These are phyloP conservation scores for Oncorhynchus gorbuscha DNA, from an alignment of 2,113 vertebrate genomes.

Conservation along the genomic window DNA sequence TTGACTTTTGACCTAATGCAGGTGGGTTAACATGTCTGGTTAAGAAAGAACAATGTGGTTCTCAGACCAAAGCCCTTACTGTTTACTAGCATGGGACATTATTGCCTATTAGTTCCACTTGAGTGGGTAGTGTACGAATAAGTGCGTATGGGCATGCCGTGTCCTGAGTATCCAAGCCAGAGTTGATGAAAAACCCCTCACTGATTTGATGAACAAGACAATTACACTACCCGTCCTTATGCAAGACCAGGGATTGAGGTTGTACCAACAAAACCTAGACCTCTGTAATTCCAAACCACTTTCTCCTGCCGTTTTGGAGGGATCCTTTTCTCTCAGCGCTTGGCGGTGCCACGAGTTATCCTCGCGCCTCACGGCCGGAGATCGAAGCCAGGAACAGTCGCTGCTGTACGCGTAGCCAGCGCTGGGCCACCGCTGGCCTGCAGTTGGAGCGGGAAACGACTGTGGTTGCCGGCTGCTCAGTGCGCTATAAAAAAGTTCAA, in stretches of 20 bases:
- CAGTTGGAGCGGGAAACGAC: constrained; percentile 55
- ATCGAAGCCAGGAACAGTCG: constrained; percentile 18
- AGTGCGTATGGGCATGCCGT: background rate
- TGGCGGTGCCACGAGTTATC: constrained; percentile 2
- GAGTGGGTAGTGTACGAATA: background rate
- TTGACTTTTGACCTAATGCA: too few species aligned
- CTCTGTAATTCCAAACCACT: constrained; percentile 28
- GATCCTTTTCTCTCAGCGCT: background rate
- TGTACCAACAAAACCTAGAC: constrained; percentile 23
- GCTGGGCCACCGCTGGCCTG: constrained; percentile 2
- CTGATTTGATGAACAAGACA: constrained; percentile 5
- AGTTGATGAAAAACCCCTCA: constrained; percentile 6
- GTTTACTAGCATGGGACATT: too few species aligned
- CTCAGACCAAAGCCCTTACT: too few species aligned
- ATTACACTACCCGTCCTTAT: constrained; percentile 11
- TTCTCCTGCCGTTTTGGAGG: background rate
- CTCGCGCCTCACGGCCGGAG: background rate
- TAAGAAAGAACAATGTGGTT: too few species aligned
- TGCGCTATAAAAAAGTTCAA: constrained; percentile 30
- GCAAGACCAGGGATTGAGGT: constrained; percentile 21
- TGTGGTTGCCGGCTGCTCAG: constrained; percentile 37
- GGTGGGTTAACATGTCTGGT: too few species aligned
- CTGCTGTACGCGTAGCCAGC: constrained; percentile 15
- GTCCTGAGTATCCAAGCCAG: background rate
- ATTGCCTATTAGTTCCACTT: background rate